Conservation (phyloP, 2,113 vertebrate species). For the Malaclemys terrapin region DNA sequence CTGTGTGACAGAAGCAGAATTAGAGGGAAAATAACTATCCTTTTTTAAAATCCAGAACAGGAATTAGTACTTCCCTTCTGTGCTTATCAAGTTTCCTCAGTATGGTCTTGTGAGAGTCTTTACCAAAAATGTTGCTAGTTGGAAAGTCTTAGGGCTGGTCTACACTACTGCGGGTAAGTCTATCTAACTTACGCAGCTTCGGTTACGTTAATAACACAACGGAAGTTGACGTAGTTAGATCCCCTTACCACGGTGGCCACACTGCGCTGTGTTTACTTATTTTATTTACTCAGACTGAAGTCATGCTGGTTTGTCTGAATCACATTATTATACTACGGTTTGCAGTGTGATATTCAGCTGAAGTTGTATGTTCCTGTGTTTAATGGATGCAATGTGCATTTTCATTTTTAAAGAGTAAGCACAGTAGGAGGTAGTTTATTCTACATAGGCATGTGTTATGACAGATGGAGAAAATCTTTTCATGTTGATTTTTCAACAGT, state of each 20-base stretch:
- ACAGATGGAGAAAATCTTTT: slow-evolving; percentile 87
- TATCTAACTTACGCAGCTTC: no score
- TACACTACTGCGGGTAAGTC: no score
- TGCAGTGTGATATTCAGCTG: slow-evolving; percentile 45
- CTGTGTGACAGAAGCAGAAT: background rate
- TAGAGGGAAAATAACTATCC: background rate
- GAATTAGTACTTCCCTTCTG: background rate
- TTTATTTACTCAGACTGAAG: slow-evolving; percentile 15
- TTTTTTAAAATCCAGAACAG: background rate
- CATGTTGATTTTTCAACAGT: slow-evolving; percentile 83
- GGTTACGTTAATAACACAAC: no score
- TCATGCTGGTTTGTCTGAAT: slow-evolving; percentile 6
- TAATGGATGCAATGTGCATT: slow-evolving; percentile 67
- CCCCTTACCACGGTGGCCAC: no score
- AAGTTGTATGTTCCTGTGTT: slow-evolving; percentile 46
- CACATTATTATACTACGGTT: background rate
- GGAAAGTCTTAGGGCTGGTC: background rate
- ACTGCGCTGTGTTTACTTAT: no score
- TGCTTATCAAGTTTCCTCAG: background rate
- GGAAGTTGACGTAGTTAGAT: no score
- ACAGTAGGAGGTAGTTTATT: slow-evolving; percentile 78
- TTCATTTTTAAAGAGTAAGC: slow-evolving; percentile 71
- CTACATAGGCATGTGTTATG: slow-evolving; percentile 79
- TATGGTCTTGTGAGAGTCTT: background rate
- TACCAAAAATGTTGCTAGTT: background rate